Percentiles rank a stretch among this genome's conserved stretches.
Conservation (phyloP, 2,888 invertebrate species). For the Agrilus biguttatus region DNA sequence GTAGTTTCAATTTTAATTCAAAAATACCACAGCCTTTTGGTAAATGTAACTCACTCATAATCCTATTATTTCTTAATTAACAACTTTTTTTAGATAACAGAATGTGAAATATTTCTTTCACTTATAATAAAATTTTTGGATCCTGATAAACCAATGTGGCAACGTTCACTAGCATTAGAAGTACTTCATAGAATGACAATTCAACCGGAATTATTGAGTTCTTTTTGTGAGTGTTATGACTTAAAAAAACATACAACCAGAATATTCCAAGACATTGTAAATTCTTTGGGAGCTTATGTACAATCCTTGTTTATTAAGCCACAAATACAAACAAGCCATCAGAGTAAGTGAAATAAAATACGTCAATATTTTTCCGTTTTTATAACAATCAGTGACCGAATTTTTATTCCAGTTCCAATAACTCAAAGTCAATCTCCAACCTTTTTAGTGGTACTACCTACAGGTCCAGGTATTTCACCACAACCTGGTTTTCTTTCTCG, state of each 20-base stretch:
- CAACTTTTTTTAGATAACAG: constrained; percentile 56
- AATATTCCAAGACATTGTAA: constrained; percentile 90
- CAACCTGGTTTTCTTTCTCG: constrained; percentile 88
- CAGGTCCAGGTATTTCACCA: constrained; percentile 67
- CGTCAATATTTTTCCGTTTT: neutral
- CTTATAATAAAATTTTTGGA: constrained; percentile 94
- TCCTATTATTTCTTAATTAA: neutral
- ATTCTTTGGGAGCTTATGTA: constrained; percentile 84
- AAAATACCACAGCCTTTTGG: constrained; percentile 81
- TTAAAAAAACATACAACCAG: constrained; percentile 86
- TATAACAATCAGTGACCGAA: neutral
- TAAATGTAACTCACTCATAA: constrained; percentile 30
- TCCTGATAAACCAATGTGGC: constrained; percentile 94
- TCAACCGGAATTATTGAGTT: constrained; percentile 73
- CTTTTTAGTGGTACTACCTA: constrained; percentile 47
- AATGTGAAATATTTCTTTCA: constrained; percentile 96
- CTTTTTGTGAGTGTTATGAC: constrained; percentile 92
- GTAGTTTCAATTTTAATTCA: constrained; percentile 88
- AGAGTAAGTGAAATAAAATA: constrained; percentile 25
- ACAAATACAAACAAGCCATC: constrained; percentile 37
- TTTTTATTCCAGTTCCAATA: constrained; percentile 26
- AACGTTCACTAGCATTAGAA: constrained; percentile 86
- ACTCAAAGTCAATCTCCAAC: constrained; percentile 48
- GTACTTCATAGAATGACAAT: constrained; percentile 89
- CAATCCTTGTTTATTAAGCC: constrained; percentile 77